Percentiles rank a stretch among this genome's conserved stretches.
phyloP scores from a whole-genome alignment of 1,140 invertebrate species.

The Neodiprion pinetum region DNA sequence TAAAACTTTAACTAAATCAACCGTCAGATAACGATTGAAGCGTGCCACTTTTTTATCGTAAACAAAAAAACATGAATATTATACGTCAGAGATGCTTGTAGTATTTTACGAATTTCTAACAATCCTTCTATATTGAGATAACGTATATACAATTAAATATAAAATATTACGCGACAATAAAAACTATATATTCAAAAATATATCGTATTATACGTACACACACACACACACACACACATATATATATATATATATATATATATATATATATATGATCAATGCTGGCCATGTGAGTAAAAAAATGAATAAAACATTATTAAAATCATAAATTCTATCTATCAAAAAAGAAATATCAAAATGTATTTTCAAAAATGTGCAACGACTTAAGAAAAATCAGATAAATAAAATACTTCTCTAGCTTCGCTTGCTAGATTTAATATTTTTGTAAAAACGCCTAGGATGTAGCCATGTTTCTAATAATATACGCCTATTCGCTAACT shows the following conservation, averaged over 20 bases:
- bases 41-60: neutral
- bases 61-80: neutral
- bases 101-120: neutral
- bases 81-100: neutral
- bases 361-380: constrained; percentile 14
- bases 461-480: constrained; percentile 35
- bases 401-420: constrained; percentile 37
- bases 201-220: too few species aligned
- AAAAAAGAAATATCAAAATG: constrained; percentile 13
- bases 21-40: neutral
- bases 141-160: neutral
- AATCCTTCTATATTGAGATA: neutral
- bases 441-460: constrained; percentile 60
- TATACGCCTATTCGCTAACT: neutral
- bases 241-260: too few species aligned
- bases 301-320: neutral
- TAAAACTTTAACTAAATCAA: neutral
- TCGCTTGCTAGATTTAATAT: constrained; percentile 64
- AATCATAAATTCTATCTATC: neutral
- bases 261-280: neutral
- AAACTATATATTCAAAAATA: neutral
- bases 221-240: too few species aligned
- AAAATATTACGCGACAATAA: neutral
- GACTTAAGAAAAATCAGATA: neutral
- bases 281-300: neutral